Conservation (phyloP, 2,113 vertebrate species). For the Sorex fumeus region DNA sequence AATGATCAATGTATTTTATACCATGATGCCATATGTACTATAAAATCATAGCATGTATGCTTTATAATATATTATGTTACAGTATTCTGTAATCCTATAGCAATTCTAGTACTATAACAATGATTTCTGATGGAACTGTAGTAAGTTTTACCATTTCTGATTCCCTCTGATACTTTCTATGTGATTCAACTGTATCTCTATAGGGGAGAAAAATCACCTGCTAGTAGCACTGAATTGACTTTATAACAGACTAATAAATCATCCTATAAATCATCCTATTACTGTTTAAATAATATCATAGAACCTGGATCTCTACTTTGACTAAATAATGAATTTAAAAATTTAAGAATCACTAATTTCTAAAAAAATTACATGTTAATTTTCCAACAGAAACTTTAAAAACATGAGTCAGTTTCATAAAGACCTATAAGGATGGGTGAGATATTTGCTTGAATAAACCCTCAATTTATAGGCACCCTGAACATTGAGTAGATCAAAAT, state of each 20-base stretch:
- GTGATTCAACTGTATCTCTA: conserved; percentile 56
- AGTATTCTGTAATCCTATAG: no score
- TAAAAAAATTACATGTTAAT: conserved; percentile 56
- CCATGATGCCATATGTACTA: neutral
- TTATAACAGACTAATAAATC: conserved; percentile 48
- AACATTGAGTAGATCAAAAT: conserved; percentile 37
- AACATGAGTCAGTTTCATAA: neutral
- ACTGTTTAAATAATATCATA: conserved; percentile 6
- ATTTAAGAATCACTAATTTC: conserved; percentile 23
- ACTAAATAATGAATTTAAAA: neutral
- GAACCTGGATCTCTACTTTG: conserved; percentile 37
- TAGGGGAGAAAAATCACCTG: neutral
- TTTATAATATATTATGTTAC: no score
- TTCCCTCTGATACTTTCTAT: conserved; percentile 26
- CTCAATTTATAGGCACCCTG: neutral
- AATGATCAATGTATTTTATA: conserved; percentile 61
- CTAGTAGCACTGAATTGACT: conserved; percentile 57
- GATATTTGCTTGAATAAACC: neutral
- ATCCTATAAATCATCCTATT: neutral
- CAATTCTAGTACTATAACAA: neutral
- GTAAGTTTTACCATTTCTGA: conserved; percentile 39
- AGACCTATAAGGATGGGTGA: neutral
- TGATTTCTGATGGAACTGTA: conserved; percentile 50
- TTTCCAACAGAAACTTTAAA: conserved; percentile 40
- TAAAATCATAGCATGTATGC: no score